Base-by-base conservation (phyloP, 2,113 vertebrate species). In the Coreoperca whiteheadi region DNA sequence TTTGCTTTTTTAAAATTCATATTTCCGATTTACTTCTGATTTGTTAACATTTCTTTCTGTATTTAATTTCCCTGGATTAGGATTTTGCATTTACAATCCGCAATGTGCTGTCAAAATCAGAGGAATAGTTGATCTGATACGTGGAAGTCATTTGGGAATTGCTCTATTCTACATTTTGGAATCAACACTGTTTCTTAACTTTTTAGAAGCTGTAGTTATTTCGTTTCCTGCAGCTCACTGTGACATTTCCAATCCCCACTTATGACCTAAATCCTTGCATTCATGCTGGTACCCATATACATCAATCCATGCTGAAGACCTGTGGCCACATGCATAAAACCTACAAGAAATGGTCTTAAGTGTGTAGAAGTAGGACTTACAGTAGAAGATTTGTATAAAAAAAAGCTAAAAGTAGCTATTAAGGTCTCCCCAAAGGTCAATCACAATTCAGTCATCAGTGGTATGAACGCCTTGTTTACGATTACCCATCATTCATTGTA, bases 51-150 rank as follows among this genome's bases (percentile, higher is more conserved):
- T 64, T 30, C 2, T 23, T 8, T 8, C 39, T 25, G 21, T 53
- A n/a, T 65, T 77, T 60, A 10, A 21, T 57, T 46, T 23, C 34
- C 34, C 10, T 16, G 20, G 51, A 28, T 81, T 75, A 37, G 18
- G 70, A 71, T 63, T 80, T 70, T 65, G 67, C 59, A 66, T 74
- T 43, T 53, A 41, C 73, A 80, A 68, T 80, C 81, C 72, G 67
- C 54, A 21, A n/a, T 16, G 8, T 25, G 37, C 46, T 32, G 9
- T n/a, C 14, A 54, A 37, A 71, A 65, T 65, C 50, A 48, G 39
- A 81, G 74, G 50, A 86, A 67, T 32, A 46, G 30, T 43, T 59
- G 20, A 57, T 68, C 54, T 79, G 34, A 83, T 73, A 6, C 21
- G 59, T 51, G 32, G 46, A 73, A 81, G 54, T 74, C 67, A 56